Evolutionary conservation across 2,888 invertebrate genomes (phyloP), one percentile per base, ranked within the genome.

Genomic region (Drosophila meridionalis): DNA sequence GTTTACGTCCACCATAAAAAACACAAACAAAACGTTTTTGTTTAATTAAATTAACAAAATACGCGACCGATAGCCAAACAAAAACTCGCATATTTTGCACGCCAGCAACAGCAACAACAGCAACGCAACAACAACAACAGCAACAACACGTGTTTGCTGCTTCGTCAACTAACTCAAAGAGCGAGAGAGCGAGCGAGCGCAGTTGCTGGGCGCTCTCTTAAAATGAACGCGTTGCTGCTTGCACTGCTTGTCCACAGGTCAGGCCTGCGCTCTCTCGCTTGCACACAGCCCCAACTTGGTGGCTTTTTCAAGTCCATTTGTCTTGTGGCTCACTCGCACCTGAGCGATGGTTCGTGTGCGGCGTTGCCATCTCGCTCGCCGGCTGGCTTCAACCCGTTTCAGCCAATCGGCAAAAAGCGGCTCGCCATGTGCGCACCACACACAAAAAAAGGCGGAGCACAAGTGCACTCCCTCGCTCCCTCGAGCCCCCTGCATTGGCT

Each of bases 1-100:
- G 73, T 72, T 56, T 40, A 38, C 71, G 40, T 50, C 63, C 32
- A 14, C 20, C 2, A 48, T 34, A 55, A 85, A 87, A 86, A 88
- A 76, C 80, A 88, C 81, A 87, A 86, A 88, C 88, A 88, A 86
- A 88, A 78, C 83, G 85, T 85, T 85, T 85, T 85, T 85, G 85
- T 88, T 83, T 83, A 87, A 88, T 88, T 84, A 84, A 88, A 87
- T 86, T 86, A 87, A 88, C 83, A 82, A 83, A 86, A 88, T 85
- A 82, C 83, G 80, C 80, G 74, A 69, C 74, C 74, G 73, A 73
- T 66, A 76, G 68, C 68, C 50, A 63, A 69, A 82, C 65, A 80
- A 80, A 77, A 82, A 77, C 75, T 76, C 59, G 56, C 72, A 73
- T 80, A 76, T 69, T 75, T 73, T 69, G 69, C 78, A 62, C 59